Conservation (phyloP, 2,113 vertebrate species). For the Vulpes ferrilata region DNA sequence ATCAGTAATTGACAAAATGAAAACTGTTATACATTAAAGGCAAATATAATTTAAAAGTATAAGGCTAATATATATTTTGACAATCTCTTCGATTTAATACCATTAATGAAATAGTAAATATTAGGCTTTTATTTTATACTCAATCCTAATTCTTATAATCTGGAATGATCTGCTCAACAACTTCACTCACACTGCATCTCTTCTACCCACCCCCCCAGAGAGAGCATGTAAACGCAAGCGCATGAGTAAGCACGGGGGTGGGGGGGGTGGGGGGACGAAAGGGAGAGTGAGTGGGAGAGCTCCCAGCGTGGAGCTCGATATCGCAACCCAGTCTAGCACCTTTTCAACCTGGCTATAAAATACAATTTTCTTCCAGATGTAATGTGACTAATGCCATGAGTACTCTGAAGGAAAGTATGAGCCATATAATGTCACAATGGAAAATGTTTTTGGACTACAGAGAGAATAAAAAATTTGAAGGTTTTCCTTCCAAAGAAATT, state of each 20-base stretch:
- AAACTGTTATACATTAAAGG: constrained; percentile 9
- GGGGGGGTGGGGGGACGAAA: background rate
- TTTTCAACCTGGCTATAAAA: constrained; percentile 49
- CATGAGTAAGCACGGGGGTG: background rate
- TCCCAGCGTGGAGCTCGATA: background rate
- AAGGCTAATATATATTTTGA: constrained; percentile 29
- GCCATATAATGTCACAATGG: background rate
- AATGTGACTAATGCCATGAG: background rate
- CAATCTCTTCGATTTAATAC: constrained; percentile 25
- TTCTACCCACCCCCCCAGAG: background rate
- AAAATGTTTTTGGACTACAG: constrained; percentile 54
- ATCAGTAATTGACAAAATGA: constrained; percentile 47
- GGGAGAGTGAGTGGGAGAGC: background rate
- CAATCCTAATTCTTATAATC: constrained; percentile 1
- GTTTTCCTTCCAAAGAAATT: constrained; percentile 57
- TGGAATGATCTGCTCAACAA: constrained; percentile 44
- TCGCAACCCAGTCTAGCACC: background rate
- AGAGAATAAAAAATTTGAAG: constrained; percentile 35
- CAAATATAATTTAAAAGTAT: constrained; percentile 50
- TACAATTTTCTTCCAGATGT: constrained; percentile 1
- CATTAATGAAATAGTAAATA: constrained; percentile 53
- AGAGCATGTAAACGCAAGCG: background rate
- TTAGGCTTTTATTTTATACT: constrained; percentile 31
- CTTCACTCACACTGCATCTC: background rate
- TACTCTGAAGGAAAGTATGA: constrained; percentile 28